Evolutionary conservation across 2,113 vertebrate genomes (phyloP), one percentile per base, ranked within the genome.

Genomic region (Brachyhypopomus occidentalis): DNA sequence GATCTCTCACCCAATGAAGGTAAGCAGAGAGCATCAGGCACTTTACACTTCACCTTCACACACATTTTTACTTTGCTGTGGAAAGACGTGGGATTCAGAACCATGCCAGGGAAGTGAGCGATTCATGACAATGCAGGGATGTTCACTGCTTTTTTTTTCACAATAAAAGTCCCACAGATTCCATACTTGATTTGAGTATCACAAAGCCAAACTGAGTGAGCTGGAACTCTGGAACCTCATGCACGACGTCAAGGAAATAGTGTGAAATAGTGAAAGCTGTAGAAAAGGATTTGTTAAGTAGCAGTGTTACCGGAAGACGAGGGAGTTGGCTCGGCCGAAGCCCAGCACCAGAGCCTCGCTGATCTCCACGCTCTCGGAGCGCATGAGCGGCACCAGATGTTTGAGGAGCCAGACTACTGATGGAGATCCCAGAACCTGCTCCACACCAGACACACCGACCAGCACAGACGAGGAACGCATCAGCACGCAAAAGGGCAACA

Each of bases 321-420:
- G 94, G 30, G 96, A 96, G 85, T 99, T 99, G 86, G 98, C 98
- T 90, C 97, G 97, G 89, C 98, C 98, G 71, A 99, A 97, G 79
- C 98, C 98, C 64, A 99, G 89, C 78, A 99, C 97, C 87, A 99
- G 94, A 59, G 97, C 96, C 88, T 99, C 98, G 34, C 97, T 98
- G 90, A 99, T 97, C 91, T 99, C 98, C 87, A 99, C 94, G 91
- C 96, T 97, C 91, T 99, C 98, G 60, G 95, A 95, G 90, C 98
- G 96, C 97, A 99, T 99, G 91, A 99, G 89, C 58, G 97, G 98
- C 80, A 98, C 97, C 55, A 99, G 91, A 83, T 98, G 97, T 87
- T 99, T 99, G 72, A 99, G 89, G 58, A 99, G 92, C 88, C 96
- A 96, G 55, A 96, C 95, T 77, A 99, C 95, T 20, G 97, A 99